Evolutionary conservation across 2,113 vertebrate species (phyloP).

Genomic region (Ictidomys tridecemlineatus): DNA sequence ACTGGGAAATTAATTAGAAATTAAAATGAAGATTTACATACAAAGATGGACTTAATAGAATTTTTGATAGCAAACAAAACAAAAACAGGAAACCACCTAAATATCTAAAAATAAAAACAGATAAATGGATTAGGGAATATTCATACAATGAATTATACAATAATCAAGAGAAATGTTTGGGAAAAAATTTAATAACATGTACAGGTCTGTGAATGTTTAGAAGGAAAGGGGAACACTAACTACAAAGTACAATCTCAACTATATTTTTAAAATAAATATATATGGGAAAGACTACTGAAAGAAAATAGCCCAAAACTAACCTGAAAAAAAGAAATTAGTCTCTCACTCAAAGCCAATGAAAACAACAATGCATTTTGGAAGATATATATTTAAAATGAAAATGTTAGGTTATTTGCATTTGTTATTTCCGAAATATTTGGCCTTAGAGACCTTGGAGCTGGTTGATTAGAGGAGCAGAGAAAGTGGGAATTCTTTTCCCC

Average conservation of each 20-base stretch:
- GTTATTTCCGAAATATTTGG: constrained; percentile 52
- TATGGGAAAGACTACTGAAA: not conserved
- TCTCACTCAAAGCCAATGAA: constrained; percentile 52
- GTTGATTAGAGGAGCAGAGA: constrained; percentile 39
- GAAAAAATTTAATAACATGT: not conserved
- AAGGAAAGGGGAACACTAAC: not conserved
- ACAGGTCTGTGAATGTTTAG: not conserved
- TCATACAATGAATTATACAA: not conserved
- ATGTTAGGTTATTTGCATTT: constrained; percentile 38
- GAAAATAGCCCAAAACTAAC: not conserved
- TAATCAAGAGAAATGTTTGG: not conserved
- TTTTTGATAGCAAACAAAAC: constrained; percentile 21
- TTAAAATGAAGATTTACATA: constrained; percentile 3
- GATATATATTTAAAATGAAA: not conserved
- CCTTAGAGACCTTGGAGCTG: not conserved
- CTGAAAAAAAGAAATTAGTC: not conserved
- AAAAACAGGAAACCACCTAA: constrained; percentile 17
- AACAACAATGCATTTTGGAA: constrained; percentile 16
- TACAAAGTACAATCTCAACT: not conserved
- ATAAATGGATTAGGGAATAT: not conserved
- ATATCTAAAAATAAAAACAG: not conserved
- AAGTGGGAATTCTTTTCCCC: constrained; percentile 44
- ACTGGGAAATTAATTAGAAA: constrained; percentile 26
- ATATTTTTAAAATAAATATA: not conserved
- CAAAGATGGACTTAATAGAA: not conserved